Conservation (phyloP, 1,140 invertebrate species). For the Neodiprion fabricii region DNA sequence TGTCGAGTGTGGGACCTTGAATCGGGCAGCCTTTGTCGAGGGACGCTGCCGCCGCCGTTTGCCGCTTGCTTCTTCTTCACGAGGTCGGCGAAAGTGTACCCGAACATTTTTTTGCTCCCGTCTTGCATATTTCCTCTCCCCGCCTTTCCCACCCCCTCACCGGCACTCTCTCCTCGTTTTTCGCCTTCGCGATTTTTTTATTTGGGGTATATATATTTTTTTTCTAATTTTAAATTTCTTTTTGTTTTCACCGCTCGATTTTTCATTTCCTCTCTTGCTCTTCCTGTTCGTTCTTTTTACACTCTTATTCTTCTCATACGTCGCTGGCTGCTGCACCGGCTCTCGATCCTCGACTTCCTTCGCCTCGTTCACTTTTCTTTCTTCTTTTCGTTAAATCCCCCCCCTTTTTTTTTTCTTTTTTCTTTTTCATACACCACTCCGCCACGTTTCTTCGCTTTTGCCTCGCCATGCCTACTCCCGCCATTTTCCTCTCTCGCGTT, state of each 20-base stretch:
- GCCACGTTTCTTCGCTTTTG: neutral
- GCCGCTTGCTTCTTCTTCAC: slow-evolving; percentile 35
- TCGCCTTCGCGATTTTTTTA: slow-evolving; percentile 9
- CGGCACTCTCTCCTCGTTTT: slow-evolving; percentile 8
- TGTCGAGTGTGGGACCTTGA: slow-evolving; percentile 59
- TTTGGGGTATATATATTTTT: slow-evolving; percentile 18
- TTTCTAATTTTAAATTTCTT: slow-evolving; percentile 25
- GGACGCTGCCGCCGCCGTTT: slow-evolving; percentile 46
- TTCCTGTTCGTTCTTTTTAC: slow-evolving; percentile 30
- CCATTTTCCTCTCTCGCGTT: neutral
- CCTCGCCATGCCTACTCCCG: neutral
- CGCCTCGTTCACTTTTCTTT: too few relatives aligned
- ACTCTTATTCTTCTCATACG: too few relatives aligned
- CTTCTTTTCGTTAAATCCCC: neutral
- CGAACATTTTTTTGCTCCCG: slow-evolving; percentile 60
- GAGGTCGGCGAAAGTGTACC: slow-evolving; percentile 63
- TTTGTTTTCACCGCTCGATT: slow-evolving; percentile 8
- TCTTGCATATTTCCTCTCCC: slow-evolving; percentile 39
- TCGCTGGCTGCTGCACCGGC: too few relatives aligned
- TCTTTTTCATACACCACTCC: neutral
- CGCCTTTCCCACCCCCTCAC: slow-evolving; percentile 13
- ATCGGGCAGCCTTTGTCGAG: slow-evolving; percentile 63
- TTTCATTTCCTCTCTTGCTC: slow-evolving; percentile 17
- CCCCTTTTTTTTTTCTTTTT: neutral
- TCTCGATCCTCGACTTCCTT: too few relatives aligned